Conservation (phyloP, 2,888 invertebrate species). For the Rhagonycha fulva region DNA sequence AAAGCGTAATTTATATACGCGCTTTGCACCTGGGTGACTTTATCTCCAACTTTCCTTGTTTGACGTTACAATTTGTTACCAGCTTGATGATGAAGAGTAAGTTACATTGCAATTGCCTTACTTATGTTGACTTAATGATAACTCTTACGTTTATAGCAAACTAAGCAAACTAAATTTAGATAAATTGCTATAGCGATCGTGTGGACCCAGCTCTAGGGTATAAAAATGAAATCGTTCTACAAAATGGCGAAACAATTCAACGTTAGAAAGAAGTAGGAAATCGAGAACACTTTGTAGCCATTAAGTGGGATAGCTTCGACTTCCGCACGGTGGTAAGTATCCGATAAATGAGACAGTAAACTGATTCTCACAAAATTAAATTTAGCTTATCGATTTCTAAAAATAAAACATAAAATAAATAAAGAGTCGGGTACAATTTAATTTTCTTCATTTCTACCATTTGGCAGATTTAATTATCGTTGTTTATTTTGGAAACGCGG, state of each 20-base stretch:
- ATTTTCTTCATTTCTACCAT: background rate
- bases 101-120: too few species aligned
- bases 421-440: background rate
- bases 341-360: background rate
- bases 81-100: too few species aligned
- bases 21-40: too few species aligned
- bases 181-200: too few species aligned
- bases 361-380: background rate
- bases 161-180: too few species aligned
- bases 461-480: background rate
- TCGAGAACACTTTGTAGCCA: background rate
- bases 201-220: background rate
- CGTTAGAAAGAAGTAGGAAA: background rate
- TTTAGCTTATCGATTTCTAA: background rate
- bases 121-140: too few species aligned
- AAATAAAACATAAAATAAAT: background rate
- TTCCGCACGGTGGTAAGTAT: background rate
- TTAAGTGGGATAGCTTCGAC: background rate
- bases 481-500: background rate
- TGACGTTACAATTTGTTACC: too few species aligned
- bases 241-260: background rate
- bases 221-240: background rate
- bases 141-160: too few species aligned
- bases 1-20: too few species aligned
- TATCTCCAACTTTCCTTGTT: too few species aligned